Evolutionary conservation across 1,140 invertebrate species (phyloP), one percentile per base, ranked within the genome.

Genomic region (Pantala flavescens): DNA sequence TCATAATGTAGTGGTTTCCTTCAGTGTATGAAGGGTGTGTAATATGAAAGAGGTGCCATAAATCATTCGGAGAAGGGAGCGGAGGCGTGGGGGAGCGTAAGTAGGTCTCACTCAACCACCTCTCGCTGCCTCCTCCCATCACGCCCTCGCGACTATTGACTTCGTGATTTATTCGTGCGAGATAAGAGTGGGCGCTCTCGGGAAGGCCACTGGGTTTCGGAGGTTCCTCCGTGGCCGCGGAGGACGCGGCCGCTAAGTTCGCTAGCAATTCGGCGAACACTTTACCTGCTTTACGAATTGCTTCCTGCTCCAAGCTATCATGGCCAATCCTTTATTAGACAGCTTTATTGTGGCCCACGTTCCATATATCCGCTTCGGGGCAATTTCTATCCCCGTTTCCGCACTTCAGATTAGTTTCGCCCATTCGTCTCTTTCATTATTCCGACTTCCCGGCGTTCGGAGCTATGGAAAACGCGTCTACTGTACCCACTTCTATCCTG

Each of bases 131-230:
- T 63, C 49, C 49, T 21, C 49, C n/a, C 12, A 63, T 21, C 49
- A 63, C 28, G 49, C 49, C 49, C 49, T 19, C 49, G 49, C 12
- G 49, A 63, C 49, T 21, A 63, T 63, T 21, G 49, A 16, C 49
- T 63, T 19, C 49, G 49, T 63, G 49, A 63, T 63, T 63, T 63
- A 63, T 63, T 63, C 49, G 49, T 7, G 49, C n/a, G 49, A 16
- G 49, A 63, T 63, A 63, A 63, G 74, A 79, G 80, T 79, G 78
- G 76, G 77, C 71, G 76, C 75, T 77, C 78, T 79, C 77, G 43
- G 23, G 36, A 21, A n/a, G 72, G 72, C 21, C 28, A 36, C 28
- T 24, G 72, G 72, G 24, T 24, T 43, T 21, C 72, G 72, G 43
- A 36, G 43, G 24, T 28, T 19, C n/a, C n/a, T 19, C n/a, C n/a